Evolutionary conservation across 1,140 invertebrate species (phyloP), one percentile per base, ranked within the genome.

Genomic region (Drosophila nasuta): DNA sequence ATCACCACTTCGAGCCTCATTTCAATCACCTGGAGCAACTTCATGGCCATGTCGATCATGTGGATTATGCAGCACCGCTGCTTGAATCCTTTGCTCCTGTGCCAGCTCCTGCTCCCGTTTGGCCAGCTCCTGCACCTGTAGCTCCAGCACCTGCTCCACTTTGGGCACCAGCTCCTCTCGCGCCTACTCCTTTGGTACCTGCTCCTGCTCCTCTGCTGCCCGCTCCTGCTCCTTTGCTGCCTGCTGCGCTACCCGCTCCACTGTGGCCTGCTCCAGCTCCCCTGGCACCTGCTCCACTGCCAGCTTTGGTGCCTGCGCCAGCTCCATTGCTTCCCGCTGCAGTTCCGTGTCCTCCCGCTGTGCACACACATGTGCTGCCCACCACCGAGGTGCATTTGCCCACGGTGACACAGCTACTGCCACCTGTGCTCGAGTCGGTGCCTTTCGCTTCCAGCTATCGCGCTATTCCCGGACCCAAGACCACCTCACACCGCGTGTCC

Each of bases 401-500:
- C 35, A 79, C 66, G 0, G 58, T 75, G 10, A 74, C 79, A 1
- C 73, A 89, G 13, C 65, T 89, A n/a, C 28, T 87, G 49, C 91
- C 91, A 6, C 91, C 91, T 1, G 64, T 92, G 5, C 38, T 90
- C 5, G 91, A 92, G 52, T 75, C 91, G 5, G 60, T 79, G 4
- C 81, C 81, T 1, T 81, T 90, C 38, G 68, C 76, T 1, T 77
- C 88, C 57, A 87, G 64, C 41, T 92, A 92, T 13, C 88, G 91
- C 4, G 91, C 82, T 5, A 87, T 85, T 28, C 82, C 77, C 1
- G 91, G 91, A 5, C 85, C 91, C 2, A 92, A 91, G 48, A 89
- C 79, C 30, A 92, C 91, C 41, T 91, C 91, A 6, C 82, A 89
- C 28, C 82, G 82, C 1, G 91, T 92, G 0, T 90, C 91, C 20